Percentiles rank a stretch among this genome's conserved stretches.
These are phyloP conservation scores for Amiota minor DNA, from an alignment of 2,888 invertebrate species.

Conservation along the genomic window DNA sequence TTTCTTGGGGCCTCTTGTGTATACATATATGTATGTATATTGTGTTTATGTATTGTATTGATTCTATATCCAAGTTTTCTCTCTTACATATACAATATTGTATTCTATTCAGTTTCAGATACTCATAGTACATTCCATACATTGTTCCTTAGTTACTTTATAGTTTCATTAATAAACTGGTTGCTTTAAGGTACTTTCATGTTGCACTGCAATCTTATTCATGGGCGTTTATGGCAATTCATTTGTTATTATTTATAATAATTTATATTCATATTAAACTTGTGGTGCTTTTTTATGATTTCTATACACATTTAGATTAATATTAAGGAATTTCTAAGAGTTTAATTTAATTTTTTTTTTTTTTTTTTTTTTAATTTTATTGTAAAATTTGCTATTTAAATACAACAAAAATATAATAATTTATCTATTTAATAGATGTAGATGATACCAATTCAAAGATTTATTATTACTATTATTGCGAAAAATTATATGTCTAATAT, in stretches of 20 bases:
- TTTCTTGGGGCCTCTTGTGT: slow-evolving; percentile 19
- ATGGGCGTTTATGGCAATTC: background rate
- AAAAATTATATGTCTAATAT: slow-evolving; percentile 4
- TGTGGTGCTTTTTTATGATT: slow-evolving; percentile 12
- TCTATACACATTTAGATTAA: slow-evolving; percentile 25
- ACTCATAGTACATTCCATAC: background rate
- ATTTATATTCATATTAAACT: background rate
- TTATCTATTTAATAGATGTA: slow-evolving; percentile 26
- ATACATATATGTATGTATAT: too few species aligned
- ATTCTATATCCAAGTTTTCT: slow-evolving; percentile 43
- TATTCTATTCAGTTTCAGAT: slow-evolving; percentile 1
- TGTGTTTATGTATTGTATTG: slow-evolving; percentile 22
- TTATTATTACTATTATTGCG: background rate
- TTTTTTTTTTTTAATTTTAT: slow-evolving; percentile 42
- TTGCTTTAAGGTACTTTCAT: slow-evolving; percentile 11
- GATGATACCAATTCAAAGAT: slow-evolving; percentile 6
- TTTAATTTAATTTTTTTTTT: slow-evolving; percentile 25
- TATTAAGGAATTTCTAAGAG: slow-evolving; percentile 24
- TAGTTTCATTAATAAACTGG: too few species aligned
- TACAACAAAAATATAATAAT: slow-evolving; percentile 1
- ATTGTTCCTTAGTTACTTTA: background rate
- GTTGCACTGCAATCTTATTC: slow-evolving; percentile 26
- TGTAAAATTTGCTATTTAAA: slow-evolving; percentile 26
- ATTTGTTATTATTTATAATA: background rate
- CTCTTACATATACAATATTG: too few species aligned